Evolutionary conservation across 2,888 invertebrate genomes (phyloP).

Genomic region (Abrostola triplasia): DNA sequence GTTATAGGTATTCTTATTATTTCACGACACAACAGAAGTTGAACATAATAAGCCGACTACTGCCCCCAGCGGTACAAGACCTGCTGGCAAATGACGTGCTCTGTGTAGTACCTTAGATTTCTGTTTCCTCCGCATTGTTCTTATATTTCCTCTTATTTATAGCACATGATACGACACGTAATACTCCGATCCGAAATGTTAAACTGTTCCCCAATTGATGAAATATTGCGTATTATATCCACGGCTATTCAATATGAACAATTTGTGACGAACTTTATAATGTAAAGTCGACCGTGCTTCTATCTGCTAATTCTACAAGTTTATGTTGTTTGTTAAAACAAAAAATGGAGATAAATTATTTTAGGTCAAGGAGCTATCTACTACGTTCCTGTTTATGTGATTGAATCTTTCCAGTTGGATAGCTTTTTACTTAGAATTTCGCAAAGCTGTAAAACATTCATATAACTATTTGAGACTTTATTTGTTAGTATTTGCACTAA

Average conservation of each 20-base stretch:
- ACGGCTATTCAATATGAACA: neutral
- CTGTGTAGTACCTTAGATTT: conserved; percentile 21
- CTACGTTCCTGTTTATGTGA: no score
- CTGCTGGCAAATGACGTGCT: conserved; percentile 43
- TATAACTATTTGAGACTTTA: neutral
- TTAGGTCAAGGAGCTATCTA: neutral
- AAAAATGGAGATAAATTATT: no score
- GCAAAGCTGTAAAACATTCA: no score
- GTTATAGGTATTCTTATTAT: conserved; percentile 17
- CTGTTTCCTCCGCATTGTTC: conserved; percentile 15
- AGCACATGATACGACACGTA: conserved; percentile 41
- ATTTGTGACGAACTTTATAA: neutral
- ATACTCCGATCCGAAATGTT: conserved; percentile 33
- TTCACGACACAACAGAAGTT: conserved; percentile 19
- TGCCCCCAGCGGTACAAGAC: conserved; percentile 51
- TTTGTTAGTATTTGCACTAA: neutral
- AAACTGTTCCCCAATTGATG: conserved; percentile 42
- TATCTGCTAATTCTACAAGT: conserved; percentile 25
- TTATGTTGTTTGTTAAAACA: conserved; percentile 24
- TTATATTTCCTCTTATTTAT: conserved; percentile 39
- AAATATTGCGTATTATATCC: conserved; percentile 42
- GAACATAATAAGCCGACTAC: conserved; percentile 23
- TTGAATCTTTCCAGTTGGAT: neutral
- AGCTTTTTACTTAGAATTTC: no score
- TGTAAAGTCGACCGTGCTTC: conserved; percentile 28